Percentiles rank a stretch among this genome's conserved stretches.
phyloP scores from a whole-genome alignment of 2,888 invertebrate species.

The Agapostemon virescens region DNA sequence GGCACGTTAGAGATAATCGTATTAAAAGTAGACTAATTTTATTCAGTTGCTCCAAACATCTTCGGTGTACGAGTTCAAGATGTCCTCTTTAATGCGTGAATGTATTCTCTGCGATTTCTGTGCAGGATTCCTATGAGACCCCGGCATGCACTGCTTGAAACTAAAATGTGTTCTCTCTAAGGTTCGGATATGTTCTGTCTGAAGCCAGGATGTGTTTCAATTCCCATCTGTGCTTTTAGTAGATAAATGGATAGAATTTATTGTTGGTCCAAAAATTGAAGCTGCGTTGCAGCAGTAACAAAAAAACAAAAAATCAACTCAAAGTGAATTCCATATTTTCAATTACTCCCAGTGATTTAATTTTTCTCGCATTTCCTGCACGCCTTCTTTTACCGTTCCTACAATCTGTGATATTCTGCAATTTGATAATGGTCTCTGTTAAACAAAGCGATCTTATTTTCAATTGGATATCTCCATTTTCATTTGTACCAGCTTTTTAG shows the following conservation, averaged over 20 bases:
- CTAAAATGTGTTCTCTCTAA: conserved; percentile 11
- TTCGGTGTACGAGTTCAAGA: neutral
- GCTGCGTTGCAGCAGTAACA: neutral
- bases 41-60: neutral
- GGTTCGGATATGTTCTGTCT: conserved; percentile 2
- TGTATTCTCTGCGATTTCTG: conserved; percentile 8
- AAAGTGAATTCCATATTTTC: no score
- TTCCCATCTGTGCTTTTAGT: neutral
- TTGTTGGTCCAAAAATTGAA: neutral
- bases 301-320: neutral
- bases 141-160: conserved; percentile 7
- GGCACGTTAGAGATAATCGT: neutral
- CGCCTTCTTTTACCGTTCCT: no score
- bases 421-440: no score
- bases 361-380: no score
- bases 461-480: no score
- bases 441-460: no score
- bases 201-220: conserved; percentile 1
- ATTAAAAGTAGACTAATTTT: conserved; percentile 4
- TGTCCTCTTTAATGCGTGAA: conserved; percentile 1
- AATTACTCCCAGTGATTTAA: no score
- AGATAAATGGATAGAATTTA: neutral
- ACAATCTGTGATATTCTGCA: no score
- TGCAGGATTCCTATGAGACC: conserved; percentile 7
- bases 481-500: no score